phyloP scores from a whole-genome alignment of 2,797 vertebrate species.

The Gephyroberyx darwinii region DNA sequence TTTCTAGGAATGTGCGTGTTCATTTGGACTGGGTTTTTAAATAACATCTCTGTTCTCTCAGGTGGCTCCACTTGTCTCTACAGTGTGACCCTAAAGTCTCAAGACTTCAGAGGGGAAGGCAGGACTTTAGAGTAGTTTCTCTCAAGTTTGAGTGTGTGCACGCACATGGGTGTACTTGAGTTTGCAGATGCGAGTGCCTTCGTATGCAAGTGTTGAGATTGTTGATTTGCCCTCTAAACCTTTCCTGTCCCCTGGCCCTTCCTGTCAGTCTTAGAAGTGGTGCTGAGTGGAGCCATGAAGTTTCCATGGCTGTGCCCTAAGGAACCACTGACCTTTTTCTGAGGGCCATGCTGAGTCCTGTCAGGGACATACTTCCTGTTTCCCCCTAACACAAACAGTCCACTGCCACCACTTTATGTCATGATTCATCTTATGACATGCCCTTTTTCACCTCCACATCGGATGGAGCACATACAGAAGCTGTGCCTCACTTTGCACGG shows the following conservation, averaged over 20 bases:
- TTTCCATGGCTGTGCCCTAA: constrained; percentile 44
- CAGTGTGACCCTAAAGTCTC: constrained; percentile 27
- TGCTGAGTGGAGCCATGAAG: constrained; percentile 40
- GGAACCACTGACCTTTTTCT: constrained; percentile 61
- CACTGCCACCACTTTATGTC: constrained; percentile 53
- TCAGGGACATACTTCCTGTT: constrained; percentile 52
- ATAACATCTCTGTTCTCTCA: constrained; percentile 22
- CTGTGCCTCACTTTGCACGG: constrained; percentile 18
- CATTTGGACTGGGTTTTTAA: constrained; percentile 25
- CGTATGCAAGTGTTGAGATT: constrained; percentile 38
- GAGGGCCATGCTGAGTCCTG: constrained; percentile 37
- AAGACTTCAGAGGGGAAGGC: constrained; percentile 32
- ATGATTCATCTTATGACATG: constrained; percentile 53
- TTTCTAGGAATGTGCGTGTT: neutral
- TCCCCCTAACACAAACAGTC: constrained; percentile 49
- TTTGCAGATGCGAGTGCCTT: constrained; percentile 24
- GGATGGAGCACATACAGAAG: constrained; percentile 32
- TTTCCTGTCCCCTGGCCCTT: constrained; percentile 34
- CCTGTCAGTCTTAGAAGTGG: constrained; percentile 47
- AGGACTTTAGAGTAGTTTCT: constrained; percentile 47
- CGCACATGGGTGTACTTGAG: constrained; percentile 11
- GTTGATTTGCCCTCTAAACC: constrained; percentile 58
- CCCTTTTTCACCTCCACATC: constrained; percentile 51
- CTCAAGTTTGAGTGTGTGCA: constrained; percentile 33
- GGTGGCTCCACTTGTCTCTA: constrained; percentile 31